Base-by-base conservation (phyloP, 2,888 invertebrate genomes). In the Cheilosia impressa region DNA sequence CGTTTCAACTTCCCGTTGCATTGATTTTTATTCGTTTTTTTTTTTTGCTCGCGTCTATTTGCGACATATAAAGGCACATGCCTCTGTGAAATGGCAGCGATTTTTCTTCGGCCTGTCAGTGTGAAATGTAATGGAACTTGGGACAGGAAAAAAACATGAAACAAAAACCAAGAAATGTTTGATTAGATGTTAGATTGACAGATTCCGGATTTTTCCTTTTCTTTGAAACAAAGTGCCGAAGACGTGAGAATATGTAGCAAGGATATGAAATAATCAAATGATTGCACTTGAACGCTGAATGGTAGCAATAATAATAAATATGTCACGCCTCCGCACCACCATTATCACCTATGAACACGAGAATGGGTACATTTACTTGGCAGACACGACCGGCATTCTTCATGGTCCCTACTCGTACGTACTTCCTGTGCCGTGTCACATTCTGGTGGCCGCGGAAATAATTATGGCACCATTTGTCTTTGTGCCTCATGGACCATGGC, bases 1-100 rank as follows among this genome's bases (percentile, higher is more conserved):
- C 71, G 19, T 47, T 60, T 75, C 69, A 22, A 80, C 71, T 75
- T 84, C 84, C 84, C 84, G 84, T 84, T 84, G 83, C 43, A 75
- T 79, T 84, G 79, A 84, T 76, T 80, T 38, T 84, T 71, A 60
- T 66, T 75, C 75, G 58, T 31, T 75, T 83, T 71, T 75, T 83
- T 71, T 75, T 75, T 75, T 75, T 73, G 63, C 79, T 79, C 78
- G 79, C 63, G 73, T 73, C 73, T 73, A 73, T 84, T 84, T 79
- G 80, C 75, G 80, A 84, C 84, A 71, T 80, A 80, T 66, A 80
- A 76, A 79, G 75, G 75, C 80, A 76, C 80, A 80, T 75, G 73
- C 31, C 69, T 83, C 57, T 22, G 38, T 19, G 65, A 66, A 79
- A 84, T 79, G 65, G 69, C 68, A 58, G 43, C 68, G 62, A 83